Conservation (phyloP, 2,113 vertebrate species). For the Peromyscus polionotus region DNA sequence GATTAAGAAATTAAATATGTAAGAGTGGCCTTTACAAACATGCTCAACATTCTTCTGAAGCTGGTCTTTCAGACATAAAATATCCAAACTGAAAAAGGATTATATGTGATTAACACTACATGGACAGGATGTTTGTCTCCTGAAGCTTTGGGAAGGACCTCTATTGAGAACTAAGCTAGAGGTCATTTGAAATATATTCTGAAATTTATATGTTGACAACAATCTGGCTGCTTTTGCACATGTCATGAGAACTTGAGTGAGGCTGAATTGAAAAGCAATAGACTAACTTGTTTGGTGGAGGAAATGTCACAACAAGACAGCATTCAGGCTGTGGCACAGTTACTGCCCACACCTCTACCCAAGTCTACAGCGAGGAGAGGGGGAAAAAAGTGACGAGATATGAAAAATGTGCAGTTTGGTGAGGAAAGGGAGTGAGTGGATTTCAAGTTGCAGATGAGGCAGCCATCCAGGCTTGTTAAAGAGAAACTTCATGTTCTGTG, state of each 20-base stretch:
- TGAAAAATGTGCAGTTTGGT: neutral
- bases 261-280: neutral
- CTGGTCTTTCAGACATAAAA: neutral
- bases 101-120: neutral
- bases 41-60: neutral
- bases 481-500: neutral
- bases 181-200: neutral
- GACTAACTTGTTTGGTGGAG: neutral
- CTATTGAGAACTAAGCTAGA: neutral
- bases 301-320: neutral
- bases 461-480: neutral
- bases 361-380: neutral
- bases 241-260: neutral
- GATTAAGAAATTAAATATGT: neutral
- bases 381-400: no score
- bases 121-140: neutral
- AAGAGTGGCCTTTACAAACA: neutral
- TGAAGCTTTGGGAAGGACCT: no score
- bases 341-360: neutral
- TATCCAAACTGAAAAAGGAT: neutral
- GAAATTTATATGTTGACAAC: neutral
- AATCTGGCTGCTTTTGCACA: neutral
- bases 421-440: neutral
- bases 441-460: neutral
- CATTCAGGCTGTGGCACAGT: neutral